Evolutionary conservation across 2,888 invertebrate species (phyloP).

Genomic region (Brachyptera putata): DNA sequence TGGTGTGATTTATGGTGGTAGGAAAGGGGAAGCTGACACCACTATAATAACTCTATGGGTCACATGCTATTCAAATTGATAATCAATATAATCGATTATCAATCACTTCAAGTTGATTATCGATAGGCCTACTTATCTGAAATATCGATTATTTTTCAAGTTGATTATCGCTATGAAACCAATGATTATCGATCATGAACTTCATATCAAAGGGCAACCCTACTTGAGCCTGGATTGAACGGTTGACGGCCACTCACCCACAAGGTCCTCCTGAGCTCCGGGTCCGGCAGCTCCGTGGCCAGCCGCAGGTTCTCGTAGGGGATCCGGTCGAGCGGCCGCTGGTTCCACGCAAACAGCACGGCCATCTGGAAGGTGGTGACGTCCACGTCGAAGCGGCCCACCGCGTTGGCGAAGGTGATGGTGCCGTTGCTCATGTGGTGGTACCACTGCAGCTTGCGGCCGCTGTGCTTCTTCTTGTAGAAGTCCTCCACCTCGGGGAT

Average conservation of each 20-base stretch:
- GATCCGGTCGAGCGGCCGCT: conserved; percentile 85
- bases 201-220: no score
- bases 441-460: conserved; percentile 96
- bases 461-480: conserved; percentile 95
- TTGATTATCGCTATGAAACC: no score
- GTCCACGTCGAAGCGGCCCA: conserved; percentile 94
- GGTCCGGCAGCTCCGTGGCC: conserved; percentile 95
- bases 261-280: conserved; percentile 88
- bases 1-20: no score
- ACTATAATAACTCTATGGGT: no score
- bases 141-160: no score
- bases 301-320: conserved; percentile 95
- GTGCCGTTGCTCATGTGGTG: conserved; percentile 99
- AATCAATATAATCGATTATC: no score
- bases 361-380: conserved; percentile 99
- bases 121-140: no score
- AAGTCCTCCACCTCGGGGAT: conserved; percentile 99
- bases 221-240: no score
- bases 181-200: no score
- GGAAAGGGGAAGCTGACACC: no score
- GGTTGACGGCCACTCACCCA: conserved; percentile 54
- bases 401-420: conserved; percentile 89
- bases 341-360: conserved; percentile 98
- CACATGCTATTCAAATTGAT: no score
- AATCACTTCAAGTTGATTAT: no score